Conservation (phyloP, 2,113 vertebrate species). For the Sander vitreus region DNA sequence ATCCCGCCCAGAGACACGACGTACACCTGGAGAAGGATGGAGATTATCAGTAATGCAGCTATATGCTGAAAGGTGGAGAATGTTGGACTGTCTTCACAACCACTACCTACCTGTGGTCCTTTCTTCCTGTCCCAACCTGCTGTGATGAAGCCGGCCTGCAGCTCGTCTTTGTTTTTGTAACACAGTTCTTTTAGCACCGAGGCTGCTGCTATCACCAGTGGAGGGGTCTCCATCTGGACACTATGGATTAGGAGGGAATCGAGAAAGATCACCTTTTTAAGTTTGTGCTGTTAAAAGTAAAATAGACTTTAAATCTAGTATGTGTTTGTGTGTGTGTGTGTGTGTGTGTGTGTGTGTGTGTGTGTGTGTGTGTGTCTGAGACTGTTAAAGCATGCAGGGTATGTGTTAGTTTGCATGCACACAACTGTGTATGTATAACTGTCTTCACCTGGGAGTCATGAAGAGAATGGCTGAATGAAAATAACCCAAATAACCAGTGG, state of each 20-base stretch:
- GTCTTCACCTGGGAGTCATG: not conserved
- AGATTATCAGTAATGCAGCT: not conserved
- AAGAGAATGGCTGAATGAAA: not conserved
- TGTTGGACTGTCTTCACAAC: not conserved
- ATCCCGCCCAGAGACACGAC: constrained; percentile 83
- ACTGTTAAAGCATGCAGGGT: not conserved
- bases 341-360: not conserved
- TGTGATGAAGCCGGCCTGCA: constrained; percentile 83
- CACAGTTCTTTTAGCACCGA: constrained; percentile 78
- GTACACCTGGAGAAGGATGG: constrained; percentile 73
- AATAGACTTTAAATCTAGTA: not conserved
- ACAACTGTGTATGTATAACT: not conserved
- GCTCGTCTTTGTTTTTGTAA: constrained; percentile 80
- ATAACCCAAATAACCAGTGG: not conserved
- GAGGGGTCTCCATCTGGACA: constrained; percentile 82
- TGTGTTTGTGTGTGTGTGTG: not conserved
- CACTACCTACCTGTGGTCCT: constrained; percentile 76
- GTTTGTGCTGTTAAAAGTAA: not conserved
- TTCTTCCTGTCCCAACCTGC: constrained; percentile 85
- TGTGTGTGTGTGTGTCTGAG: not conserved
- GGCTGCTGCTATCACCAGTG: constrained; percentile 80
- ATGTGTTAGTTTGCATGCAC: not conserved
- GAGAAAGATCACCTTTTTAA: not conserved
- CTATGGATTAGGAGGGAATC: constrained; percentile 33
- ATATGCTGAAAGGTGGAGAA: not conserved